phyloP scores from a whole-genome alignment of 2,888 invertebrate species.

The Netelia inedita region DNA sequence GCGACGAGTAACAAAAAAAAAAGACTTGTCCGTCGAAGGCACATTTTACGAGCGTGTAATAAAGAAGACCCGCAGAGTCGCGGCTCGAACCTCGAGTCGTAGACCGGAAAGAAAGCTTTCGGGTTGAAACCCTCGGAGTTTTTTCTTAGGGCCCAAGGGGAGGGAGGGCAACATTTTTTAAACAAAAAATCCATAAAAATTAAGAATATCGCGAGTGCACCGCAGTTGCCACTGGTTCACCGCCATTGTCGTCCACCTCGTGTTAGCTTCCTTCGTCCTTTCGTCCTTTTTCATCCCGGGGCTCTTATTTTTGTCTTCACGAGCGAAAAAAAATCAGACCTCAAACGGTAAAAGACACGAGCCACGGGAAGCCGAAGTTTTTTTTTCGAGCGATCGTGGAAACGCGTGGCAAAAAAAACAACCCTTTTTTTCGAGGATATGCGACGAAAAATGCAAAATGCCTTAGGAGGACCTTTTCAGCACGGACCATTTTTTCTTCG shows the following conservation, averaged over 20 bases:
- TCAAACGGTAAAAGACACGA: conserved; percentile 71
- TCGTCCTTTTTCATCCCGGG: conserved; percentile 45
- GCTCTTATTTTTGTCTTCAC: conserved; percentile 68
- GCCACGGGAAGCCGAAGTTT: conserved; percentile 35
- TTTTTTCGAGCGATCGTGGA: conserved; percentile 52
- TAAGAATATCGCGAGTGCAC: conserved; percentile 75
- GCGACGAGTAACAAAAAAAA: conserved; percentile 37
- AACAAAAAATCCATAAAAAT: conserved; percentile 80
- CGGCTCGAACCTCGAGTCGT: conserved; percentile 41
- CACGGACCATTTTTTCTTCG: conserved; percentile 28
- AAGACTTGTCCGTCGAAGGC: conserved; percentile 40
- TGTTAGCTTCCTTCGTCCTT: conserved; percentile 42
- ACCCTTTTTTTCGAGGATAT: conserved; percentile 38
- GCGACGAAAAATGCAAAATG: conserved; percentile 45
- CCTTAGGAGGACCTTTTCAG: conserved; percentile 31
- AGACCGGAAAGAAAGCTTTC: conserved; percentile 29
- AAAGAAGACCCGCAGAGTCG: conserved; percentile 62
- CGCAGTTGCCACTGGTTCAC: conserved; percentile 70
- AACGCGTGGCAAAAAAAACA: conserved; percentile 41
- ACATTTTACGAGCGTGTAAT: conserved; percentile 62
- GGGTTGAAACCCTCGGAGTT: conserved; percentile 35
- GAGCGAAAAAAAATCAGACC: conserved; percentile 76
- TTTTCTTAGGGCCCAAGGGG: background rate
- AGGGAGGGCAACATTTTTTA: conserved; percentile 68
- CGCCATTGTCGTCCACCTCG: conserved; percentile 68